Percentiles rank a stretch among this genome's conserved stretches.
phyloP scores from a whole-genome alignment of 37 sponge, comb jelly and placozoan species.

The Agelas oroides region DNA sequence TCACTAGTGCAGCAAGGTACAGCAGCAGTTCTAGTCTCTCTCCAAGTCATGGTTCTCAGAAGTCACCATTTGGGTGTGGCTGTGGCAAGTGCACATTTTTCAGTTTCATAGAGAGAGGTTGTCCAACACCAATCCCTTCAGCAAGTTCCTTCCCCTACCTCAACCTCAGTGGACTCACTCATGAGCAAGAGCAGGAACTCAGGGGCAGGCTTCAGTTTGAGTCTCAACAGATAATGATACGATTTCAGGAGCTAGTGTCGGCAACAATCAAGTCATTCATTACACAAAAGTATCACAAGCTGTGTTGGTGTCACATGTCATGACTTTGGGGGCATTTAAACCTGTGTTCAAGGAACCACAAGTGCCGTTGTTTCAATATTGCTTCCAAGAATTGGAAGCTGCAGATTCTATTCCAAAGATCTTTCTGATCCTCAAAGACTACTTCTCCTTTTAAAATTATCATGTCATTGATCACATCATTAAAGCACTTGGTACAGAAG shows the following conservation, averaged over 20 bases:
- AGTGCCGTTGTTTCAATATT: not conserved
- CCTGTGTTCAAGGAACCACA: not conserved
- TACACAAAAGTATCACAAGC: not conserved
- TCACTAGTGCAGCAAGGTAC: too few relatives aligned
- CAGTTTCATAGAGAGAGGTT: not conserved
- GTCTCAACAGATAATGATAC: not conserved
- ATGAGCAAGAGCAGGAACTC: not conserved
- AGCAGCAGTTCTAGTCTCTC: too few relatives aligned
- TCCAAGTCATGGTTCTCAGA: too few relatives aligned
- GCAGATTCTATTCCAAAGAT: not conserved
- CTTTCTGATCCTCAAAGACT: not conserved
- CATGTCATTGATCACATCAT: not conserved
- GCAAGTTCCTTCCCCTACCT: constrained; percentile 18
- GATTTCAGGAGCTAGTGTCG: not conserved
- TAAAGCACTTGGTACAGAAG: not conserved
- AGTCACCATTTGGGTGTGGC: constrained; percentile 9
- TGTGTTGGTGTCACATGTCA: not conserved
- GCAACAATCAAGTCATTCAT: not conserved
- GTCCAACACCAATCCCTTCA: not conserved
- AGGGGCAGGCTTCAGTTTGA: not conserved
- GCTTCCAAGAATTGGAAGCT: not conserved
- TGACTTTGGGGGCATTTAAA: not conserved
- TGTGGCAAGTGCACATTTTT: constrained; percentile 15
- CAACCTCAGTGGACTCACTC: not conserved
- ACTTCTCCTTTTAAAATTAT: not conserved